Evolutionary conservation across 1,140 invertebrate species (phyloP).

Genomic region (Spodoptera frugiperda): DNA sequence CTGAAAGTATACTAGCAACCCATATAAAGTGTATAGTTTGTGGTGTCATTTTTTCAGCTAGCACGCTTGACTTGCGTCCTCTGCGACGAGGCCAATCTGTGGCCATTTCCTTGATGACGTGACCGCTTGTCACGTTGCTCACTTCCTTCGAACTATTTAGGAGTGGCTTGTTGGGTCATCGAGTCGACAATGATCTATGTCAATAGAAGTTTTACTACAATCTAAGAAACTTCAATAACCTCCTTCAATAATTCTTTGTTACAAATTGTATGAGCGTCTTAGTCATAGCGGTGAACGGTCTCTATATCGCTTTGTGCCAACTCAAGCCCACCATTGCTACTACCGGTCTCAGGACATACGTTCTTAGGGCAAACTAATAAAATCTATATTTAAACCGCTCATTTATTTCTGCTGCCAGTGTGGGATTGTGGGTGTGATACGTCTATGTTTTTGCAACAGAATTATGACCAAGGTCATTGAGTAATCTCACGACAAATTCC

Average conservation of each 20-base stretch:
- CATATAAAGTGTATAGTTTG: conserved; percentile 17
- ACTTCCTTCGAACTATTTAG: conserved; percentile 47
- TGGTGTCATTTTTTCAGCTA: conserved; percentile 50
- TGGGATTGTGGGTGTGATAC: conserved; percentile 22
- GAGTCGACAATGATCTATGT: neutral
- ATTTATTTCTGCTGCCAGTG: neutral
- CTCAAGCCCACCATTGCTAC: neutral
- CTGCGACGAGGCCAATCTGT: conserved; percentile 53
- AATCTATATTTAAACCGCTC: conserved; percentile 21
- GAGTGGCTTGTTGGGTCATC: neutral
- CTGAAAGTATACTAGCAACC: conserved; percentile 3
- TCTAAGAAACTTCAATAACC: neutral
- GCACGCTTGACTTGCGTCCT: conserved; percentile 63
- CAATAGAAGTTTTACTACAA: too few species aligned
- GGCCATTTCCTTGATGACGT: conserved; percentile 57
- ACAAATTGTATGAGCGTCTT: conserved; percentile 2
- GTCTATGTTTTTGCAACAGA: conserved; percentile 17
- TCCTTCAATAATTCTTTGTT: conserved; percentile 11
- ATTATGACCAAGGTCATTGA: conserved; percentile 25
- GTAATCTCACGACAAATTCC: conserved; percentile 3
- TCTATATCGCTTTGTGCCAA: conserved; percentile 1
- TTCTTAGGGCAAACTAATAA: conserved; percentile 27
- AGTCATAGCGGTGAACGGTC: conserved; percentile 3
- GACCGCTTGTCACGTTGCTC: conserved; percentile 41
- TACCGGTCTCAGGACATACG: conserved; percentile 3